A percentile compares a stretch with the other conserved stretches of the same genome.
Conservation (phyloP, 2,888 invertebrate species). For the Lasioglossum figueresi region DNA sequence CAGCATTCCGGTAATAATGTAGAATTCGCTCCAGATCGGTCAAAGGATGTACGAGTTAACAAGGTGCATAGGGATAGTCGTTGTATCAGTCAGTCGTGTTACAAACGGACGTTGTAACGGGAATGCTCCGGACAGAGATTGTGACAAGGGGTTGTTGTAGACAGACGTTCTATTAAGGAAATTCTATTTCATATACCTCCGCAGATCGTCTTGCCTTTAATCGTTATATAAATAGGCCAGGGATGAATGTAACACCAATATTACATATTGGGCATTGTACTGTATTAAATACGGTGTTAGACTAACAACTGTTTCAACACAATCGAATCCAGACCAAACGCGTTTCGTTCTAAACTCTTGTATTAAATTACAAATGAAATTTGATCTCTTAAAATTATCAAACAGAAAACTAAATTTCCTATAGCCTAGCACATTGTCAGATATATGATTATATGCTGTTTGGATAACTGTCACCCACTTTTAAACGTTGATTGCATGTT, state of each 20-base stretch:
- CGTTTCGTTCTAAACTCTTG: no score
- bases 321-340: background rate
- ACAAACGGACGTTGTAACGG: background rate
- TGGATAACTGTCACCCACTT: no score
- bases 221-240: background rate
- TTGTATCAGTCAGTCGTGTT: background rate
- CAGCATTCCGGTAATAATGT: background rate
- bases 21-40: background rate
- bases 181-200: background rate
- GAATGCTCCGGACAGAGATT: background rate
- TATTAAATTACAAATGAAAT: background rate
- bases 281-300: no score
- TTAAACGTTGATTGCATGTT: no score
- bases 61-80: background rate
- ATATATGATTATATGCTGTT: no score
- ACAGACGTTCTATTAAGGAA: background rate
- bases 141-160: background rate
- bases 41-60: constrained; percentile 1
- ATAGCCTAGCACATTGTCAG: no score
- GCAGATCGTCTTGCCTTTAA: background rate
- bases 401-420: background rate
- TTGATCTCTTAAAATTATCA: background rate
- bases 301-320: background rate
- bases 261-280: no score
- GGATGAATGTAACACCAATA: background rate